These are phyloP conservation scores for Nycticorax nycticorax DNA, from an alignment of 2,113 vertebrate species.

Conservation along the genomic window DNA sequence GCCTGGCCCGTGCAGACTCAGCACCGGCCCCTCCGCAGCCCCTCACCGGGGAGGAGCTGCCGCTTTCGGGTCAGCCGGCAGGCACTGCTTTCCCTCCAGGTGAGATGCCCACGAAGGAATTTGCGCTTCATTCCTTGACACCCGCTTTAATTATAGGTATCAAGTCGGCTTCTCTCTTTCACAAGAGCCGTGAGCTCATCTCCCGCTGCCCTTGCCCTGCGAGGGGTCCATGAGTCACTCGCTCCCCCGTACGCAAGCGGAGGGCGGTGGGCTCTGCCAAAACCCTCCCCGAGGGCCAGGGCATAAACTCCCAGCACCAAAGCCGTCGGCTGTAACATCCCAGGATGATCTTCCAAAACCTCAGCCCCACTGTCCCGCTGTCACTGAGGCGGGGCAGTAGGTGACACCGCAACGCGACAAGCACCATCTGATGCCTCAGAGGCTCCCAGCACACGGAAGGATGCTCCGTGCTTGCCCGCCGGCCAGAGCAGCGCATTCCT, in stretches of 20 bases:
- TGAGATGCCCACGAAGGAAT: conserved; percentile 45
- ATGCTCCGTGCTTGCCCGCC: rapidly evolving
- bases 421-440: not conserved
- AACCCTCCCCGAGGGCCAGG: not conserved
- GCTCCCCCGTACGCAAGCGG: not conserved
- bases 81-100: not conserved
- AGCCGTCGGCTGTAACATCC: rapidly evolving
- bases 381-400: not conserved
- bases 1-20: rapidly evolving
- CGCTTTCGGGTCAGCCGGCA: not conserved
- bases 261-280: not conserved
- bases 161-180: not conserved
- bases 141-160: conserved; percentile 49
- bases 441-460: not conserved
- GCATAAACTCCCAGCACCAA: not conserved
- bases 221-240: not conserved
- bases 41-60: not conserved
- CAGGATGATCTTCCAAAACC: not conserved
- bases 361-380: not conserved
- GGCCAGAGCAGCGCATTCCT: rapidly evolving
- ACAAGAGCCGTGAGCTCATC: conserved; percentile 14
- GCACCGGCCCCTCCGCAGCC: not conserved
- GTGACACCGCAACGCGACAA: rapidly evolving
- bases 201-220: not conserved
- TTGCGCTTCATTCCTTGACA: conserved; percentile 33